Conservation (phyloP, 2,888 invertebrate species). For the Boloria selene region DNA sequence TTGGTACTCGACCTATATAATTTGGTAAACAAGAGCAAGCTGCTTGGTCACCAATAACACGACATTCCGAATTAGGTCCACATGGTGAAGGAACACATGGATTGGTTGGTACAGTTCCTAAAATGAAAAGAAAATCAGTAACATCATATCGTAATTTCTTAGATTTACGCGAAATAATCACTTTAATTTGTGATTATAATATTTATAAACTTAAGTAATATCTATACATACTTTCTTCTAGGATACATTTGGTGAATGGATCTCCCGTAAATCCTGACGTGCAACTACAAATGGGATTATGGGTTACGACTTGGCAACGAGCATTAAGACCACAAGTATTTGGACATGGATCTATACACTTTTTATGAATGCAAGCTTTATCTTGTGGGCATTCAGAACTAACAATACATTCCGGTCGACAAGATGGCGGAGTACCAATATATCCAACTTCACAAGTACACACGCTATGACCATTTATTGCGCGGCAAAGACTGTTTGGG, state of each 20-base stretch:
- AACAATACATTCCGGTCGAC: slow-evolving; percentile 91
- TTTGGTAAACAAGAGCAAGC: slow-evolving; percentile 92
- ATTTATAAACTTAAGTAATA: background rate
- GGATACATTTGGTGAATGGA: slow-evolving; percentile 87
- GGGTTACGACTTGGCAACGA: slow-evolving; percentile 91
- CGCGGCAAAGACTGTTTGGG: slow-evolving; percentile 90
- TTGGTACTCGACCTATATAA: slow-evolving; percentile 92
- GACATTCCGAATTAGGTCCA: slow-evolving; percentile 91
- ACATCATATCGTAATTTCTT: no score
- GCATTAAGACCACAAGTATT: slow-evolving; percentile 92
- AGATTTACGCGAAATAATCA: no score
- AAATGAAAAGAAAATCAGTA: no score
- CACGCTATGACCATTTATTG: slow-evolving; percentile 89
- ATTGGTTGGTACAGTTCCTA: slow-evolving; percentile 69
- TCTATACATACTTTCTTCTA: slow-evolving; percentile 81
- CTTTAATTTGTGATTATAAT: background rate
- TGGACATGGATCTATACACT: slow-evolving; percentile 91
- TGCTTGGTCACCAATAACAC: slow-evolving; percentile 90
- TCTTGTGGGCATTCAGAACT: slow-evolving; percentile 92
- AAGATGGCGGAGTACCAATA: slow-evolving; percentile 90
- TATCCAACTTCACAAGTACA: slow-evolving; percentile 90
- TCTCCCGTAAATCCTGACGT: slow-evolving; percentile 89
- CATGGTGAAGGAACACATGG: slow-evolving; percentile 92
- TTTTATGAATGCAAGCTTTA: slow-evolving; percentile 90
- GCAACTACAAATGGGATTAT: slow-evolving; percentile 94